These are phyloP conservation scores for Tragelaphus scriptus DNA, from an alignment of 2,113 vertebrate genomes.

Conservation along the genomic window DNA sequence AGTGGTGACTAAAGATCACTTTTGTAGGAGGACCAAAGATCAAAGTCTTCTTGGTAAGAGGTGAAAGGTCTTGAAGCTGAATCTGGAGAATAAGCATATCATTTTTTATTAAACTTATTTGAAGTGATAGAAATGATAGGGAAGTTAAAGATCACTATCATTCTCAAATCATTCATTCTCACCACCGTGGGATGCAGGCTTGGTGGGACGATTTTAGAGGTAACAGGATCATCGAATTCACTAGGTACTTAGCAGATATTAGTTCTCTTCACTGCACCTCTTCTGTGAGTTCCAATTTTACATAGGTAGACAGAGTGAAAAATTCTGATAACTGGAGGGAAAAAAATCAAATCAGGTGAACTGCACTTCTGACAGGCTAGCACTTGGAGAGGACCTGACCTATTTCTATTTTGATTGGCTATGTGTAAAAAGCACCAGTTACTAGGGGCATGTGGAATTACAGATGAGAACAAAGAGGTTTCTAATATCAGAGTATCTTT, in stretches of 20 bases:
- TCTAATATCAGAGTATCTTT: background rate
- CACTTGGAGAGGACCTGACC: background rate
- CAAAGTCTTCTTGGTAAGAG: background rate
- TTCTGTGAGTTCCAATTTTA: background rate
- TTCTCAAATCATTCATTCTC: background rate
- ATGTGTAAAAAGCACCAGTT: background rate
- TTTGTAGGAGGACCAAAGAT: background rate
- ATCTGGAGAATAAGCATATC: background rate
- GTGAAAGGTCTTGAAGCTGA: background rate
- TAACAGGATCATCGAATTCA: background rate
- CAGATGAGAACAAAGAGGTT: background rate
- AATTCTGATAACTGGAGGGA: background rate
- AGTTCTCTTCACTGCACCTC: background rate
- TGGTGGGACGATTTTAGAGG: background rate
- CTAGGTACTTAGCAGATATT: background rate
- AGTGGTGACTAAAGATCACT: background rate
- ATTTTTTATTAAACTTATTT: background rate
- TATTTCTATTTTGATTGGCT: background rate
- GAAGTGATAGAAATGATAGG: background rate
- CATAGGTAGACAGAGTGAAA: background rate
- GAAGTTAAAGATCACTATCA: background rate
- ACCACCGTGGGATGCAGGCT: background rate
- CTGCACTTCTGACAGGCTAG: background rate
- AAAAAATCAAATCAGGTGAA: background rate
- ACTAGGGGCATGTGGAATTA: background rate